Base-by-base conservation (phyloP, 2,888 invertebrate species). In the Beris chalybata region DNA sequence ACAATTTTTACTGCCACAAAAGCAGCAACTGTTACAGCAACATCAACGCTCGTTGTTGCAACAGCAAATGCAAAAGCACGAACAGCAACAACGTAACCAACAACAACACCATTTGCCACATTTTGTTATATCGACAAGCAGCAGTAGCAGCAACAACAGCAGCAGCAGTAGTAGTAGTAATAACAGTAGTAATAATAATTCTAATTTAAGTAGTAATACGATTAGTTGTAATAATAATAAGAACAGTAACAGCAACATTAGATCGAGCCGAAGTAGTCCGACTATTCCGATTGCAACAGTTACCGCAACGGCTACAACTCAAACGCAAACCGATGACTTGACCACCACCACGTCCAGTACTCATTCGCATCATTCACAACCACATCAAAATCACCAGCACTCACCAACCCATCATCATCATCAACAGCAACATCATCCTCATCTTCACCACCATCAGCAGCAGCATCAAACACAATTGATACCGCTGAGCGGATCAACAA, bases 271-370 rank as follows among this genome's bases (percentile, higher is more conserved):
- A 69, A 68, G 64, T 65, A 69, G 71, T 59, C 70, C 74, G 66
- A 68, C 69, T 47, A 69, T 71, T 58, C 64, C 65, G 38, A 69
- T 68, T 65, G 54, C 58, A 61, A 68, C 70, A 11, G 74, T 73
- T 61, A 64, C 65, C 38, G 57, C 65, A n/a, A 77, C 77, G 68
- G 78, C 75, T 47, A 78, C 77, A 66, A 79, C 77, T 32, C 76
- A 79, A 72, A 79, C 79, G 50, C 79, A 79, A 74, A 79, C 79
- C 29, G 78, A 79, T 70, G 79, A 79, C 57, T 45, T 67, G 43
- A 55, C 45, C 48, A 63, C 67, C 67, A 65, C 44, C 52, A 67
- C 69, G n/a, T 6, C 67, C 73, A 61, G 61, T 68, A 71, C 22
- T 15, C 32, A 56, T 30, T 52, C 48, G 22, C n/a, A n/a, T 15